These are phyloP conservation scores for Larimichthys crocea DNA, from an alignment of 2,113 vertebrate species.

Conservation along the genomic window DNA sequence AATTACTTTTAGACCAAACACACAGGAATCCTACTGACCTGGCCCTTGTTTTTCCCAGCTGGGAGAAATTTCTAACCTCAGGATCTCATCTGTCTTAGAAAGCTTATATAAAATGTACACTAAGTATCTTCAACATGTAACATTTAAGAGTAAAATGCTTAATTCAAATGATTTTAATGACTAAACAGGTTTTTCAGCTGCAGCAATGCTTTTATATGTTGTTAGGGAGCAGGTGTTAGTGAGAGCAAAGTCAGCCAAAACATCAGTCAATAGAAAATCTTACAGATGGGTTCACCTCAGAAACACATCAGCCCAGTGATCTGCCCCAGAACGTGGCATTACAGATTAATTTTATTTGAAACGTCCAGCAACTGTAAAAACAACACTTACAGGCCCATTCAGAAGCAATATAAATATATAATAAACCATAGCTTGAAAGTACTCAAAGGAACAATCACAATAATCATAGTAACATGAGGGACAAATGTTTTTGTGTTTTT, in stretches of 20 bases:
- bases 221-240: constrained; percentile 26
- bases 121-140: not conserved
- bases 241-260: constrained; percentile 6
- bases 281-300: constrained; percentile 23
- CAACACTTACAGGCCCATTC: constrained; percentile 53
- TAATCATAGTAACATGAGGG: constrained; percentile 37
- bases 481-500: not conserved
- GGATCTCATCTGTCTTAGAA: not conserved
- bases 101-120: not conserved
- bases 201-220: not conserved
- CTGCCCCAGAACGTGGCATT: not conserved
- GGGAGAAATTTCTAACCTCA: not conserved
- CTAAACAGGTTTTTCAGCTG: not conserved
- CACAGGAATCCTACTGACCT: too few relatives aligned
- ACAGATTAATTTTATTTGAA: constrained; percentile 63
- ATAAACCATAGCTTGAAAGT: constrained; percentile 43
- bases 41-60: not conserved
- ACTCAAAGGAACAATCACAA: constrained; percentile 42
- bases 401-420: constrained; percentile 75
- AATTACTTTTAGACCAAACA: too few relatives aligned
- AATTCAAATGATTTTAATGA: not conserved
- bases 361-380: constrained; percentile 56
- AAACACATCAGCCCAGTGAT: not conserved
- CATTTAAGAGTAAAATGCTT: not conserved
- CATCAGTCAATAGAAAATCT: not conserved